Base-by-base conservation (phyloP, 1,140 invertebrate genomes). In the Theocolax elegans region DNA sequence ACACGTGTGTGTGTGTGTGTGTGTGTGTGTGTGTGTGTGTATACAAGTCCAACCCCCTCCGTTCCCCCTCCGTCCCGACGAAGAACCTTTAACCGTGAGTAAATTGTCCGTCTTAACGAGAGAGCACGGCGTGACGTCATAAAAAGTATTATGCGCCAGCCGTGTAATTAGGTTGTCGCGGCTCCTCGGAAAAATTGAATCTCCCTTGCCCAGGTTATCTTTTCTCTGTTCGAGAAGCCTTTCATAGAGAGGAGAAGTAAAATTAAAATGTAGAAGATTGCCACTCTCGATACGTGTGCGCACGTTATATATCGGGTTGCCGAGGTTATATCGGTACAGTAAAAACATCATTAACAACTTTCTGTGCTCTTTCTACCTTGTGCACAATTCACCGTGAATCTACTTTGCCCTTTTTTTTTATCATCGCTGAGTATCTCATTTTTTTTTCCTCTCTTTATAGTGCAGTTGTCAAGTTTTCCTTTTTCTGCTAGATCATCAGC, bases 211-310 rank as follows among this genome's bases (percentile, higher is more conserved):
- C n/a, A n/a, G n/a, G n/a, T n/a, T n/a, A n/a, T n/a, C n/a, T n/a
- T n/a, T n/a, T n/a, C n/a, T n/a, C n/a, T n/a, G n/a, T n/a, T n/a
- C n/a, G n/a, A n/a, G n/a, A n/a, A n/a, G n/a, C n/a, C n/a, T n/a
- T n/a, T n/a, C n/a, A n/a, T n/a, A n/a, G n/a, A n/a, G n/a, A n/a
- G n/a, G n/a, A n/a, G n/a, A 15, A 54, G 19, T 31, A 44, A 40
- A 58, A 63, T 63, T 63, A 63, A 63, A 63, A 63, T 63, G 46
- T 46, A 35, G 29, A 46, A 63, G 60, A 49, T 63, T 63, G 44
- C 60, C 29, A 63, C 60, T 63, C 25, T 63, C 44, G 60, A 63
- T 49, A 38, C 15, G 29, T 21, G 4, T 1, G 35, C 6, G 17
- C 2, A n/a, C 8, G 27, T n/a, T 44, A 44, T 44, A 44, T 44